A percentile compares a stretch with the other conserved stretches of the same genome.
These are phyloP conservation scores for Drosophila bifasciata DNA, from an alignment of 1,140 invertebrate species.

Conservation along the genomic window DNA sequence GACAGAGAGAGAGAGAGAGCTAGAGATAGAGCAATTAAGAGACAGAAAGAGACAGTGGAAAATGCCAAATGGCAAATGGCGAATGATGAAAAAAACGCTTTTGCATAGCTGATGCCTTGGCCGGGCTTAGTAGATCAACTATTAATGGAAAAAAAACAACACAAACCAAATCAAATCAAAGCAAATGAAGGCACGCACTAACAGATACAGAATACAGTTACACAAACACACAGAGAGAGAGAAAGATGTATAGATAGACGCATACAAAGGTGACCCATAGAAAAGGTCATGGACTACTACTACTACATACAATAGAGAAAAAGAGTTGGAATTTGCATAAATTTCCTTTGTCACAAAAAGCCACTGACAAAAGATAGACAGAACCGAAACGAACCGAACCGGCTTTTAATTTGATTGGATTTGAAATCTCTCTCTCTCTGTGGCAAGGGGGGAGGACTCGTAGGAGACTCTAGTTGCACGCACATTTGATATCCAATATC, in stretches of 20 bases:
- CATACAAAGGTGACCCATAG: constrained; percentile 1
- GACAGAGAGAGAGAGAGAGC: constrained; percentile 13
- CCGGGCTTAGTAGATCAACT: constrained; percentile 79
- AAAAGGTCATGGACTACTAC: constrained; percentile 36
- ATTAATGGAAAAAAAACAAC: constrained; percentile 72
- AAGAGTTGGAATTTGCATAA: constrained; percentile 50
- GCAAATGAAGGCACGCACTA: constrained; percentile 47
- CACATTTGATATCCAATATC: constrained; percentile 2
- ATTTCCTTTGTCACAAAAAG: constrained; percentile 22
- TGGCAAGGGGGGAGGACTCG: too few relatives aligned
- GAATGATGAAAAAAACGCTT: constrained; percentile 56
- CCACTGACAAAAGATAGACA: background rate
- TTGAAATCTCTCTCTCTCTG: too few relatives aligned
- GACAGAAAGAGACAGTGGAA: constrained; percentile 1
- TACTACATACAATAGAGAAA: constrained; percentile 39
- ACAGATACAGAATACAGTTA: constrained; percentile 7
- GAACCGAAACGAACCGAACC: too few relatives aligned
- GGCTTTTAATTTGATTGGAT: constrained; percentile 50
- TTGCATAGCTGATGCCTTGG: constrained; percentile 73
- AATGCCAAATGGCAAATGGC: too few relatives aligned
- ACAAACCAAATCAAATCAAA: constrained; percentile 39
- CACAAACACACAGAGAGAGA: background rate
- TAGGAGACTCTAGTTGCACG: too few relatives aligned
- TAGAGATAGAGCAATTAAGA: background rate
- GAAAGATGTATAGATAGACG: background rate